Evolutionary conservation across 2,797 vertebrate genomes (phyloP), one percentile per base, ranked within the genome.

Genomic region (Oreochromis grahami): DNA sequence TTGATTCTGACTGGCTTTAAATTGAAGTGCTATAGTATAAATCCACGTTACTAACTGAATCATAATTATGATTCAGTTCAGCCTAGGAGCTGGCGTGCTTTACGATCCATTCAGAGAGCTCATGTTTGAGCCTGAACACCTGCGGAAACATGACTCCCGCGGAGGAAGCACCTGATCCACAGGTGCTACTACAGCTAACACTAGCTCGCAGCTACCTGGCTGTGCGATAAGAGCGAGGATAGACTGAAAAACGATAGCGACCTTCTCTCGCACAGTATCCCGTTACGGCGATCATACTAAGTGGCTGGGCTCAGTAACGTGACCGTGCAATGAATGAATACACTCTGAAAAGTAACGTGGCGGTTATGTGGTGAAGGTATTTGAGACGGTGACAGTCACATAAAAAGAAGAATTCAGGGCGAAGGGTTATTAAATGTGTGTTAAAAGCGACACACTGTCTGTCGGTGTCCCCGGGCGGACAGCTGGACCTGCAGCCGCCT

Each of bases 101-200:
- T 55, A 63, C 84, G 80, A 17, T 11, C 13, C 45, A 7, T 32
- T 72, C 41, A 76, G 17, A 79, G 82, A 85, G 55, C 79, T 50
- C 24, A 5, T 45, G 34, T 11, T 48, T 77, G 38, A 51, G 26
- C 58, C 24, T 80, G 58, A 10, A 76, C 77, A 81, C 76, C 50
- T 82, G 87, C 80, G 51, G 94, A 94, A 94, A 95, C 90, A 76
- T 52, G 90, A 94, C 83, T 86, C 86, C 80, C 21, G 7, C 15
- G 38, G 76, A 52, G 36, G 58, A 81, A 36, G 65, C 89, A 93
- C 86, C 92, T 91, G 87, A 92, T 92, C 96, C 92, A 95, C 96
- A 96, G 95, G 95, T 96, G 95, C 91, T 78, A 51, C 77, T 24
- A 38, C 1, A 15, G 80, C 53, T 41, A 56, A 26, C 12, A 34